A percentile compares a stretch with the other conserved stretches of the same genome.
phyloP scores from a whole-genome alignment of 2,797 vertebrate species.

The Chanos chanos region DNA sequence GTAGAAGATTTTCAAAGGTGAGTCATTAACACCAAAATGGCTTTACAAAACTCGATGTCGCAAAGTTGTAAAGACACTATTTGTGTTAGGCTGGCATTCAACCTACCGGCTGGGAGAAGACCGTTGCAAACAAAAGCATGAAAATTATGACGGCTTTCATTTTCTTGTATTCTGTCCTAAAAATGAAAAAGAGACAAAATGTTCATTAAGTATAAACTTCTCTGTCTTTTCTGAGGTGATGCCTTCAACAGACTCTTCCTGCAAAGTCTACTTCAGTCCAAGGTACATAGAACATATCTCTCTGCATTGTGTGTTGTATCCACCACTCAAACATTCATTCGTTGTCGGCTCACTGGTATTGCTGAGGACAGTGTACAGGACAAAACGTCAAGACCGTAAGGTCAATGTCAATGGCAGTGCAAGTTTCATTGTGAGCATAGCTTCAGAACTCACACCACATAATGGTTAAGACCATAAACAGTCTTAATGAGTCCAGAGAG shows the following conservation, averaged over 20 bases:
- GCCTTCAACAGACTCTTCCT: no score
- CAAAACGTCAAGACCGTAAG: no score
- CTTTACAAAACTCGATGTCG: not conserved
- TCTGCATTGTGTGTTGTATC: no score
- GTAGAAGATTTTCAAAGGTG: no score
- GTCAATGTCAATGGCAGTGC: not conserved
- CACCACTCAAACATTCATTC: no score
- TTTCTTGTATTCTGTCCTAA: constrained; percentile 44
- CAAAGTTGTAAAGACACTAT: not conserved
- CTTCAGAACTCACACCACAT: not conserved
- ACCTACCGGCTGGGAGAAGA: constrained; percentile 71
- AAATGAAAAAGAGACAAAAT: not conserved
- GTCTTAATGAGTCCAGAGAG: constrained; percentile 9
- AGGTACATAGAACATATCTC: no score
- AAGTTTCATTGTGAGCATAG: not conserved
- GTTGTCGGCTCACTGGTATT: no score
- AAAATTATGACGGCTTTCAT: constrained; percentile 74
- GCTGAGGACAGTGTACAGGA: no score
- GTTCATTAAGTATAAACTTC: not conserved
- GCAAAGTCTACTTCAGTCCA: no score
- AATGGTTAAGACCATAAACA: constrained; percentile 26
- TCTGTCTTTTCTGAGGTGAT: not conserved
- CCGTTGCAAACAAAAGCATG: constrained; percentile 67
- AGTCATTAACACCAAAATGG: no score
- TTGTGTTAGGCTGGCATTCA: not conserved